A percentile compares a stretch with the other conserved stretches of the same genome.
Evolutionary conservation across 2,888 invertebrate genomes (phyloP).

Genomic region (Ceriagrion tenellum): DNA sequence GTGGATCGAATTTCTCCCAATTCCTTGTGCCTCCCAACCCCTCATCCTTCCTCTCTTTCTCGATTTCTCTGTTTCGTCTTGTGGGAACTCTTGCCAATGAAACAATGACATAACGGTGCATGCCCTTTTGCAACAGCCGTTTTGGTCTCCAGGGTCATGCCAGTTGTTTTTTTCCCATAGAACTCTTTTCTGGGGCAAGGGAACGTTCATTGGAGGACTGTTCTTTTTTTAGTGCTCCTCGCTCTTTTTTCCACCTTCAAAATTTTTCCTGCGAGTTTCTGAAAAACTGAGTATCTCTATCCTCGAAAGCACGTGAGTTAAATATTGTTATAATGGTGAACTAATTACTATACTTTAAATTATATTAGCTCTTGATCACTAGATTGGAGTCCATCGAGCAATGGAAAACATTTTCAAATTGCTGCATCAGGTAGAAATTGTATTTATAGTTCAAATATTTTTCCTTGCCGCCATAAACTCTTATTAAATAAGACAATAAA

Average conservation of each 20-base stretch:
- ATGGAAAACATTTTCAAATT: no score
- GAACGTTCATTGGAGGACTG: neutral
- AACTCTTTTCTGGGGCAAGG: neutral
- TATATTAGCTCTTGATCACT: no score
- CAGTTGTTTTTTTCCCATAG: neutral
- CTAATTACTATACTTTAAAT: no score
- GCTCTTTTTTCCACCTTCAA: neutral
- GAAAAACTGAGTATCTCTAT: no score
- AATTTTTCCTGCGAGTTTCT: neutral
- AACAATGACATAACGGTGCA: slow-evolving; percentile 15
- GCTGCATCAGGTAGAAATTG: no score
- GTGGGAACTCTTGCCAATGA: neutral
- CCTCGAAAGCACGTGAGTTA: no score
- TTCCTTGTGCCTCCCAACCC: neutral
- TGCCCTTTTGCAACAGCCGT: neutral
- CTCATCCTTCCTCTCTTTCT: neutral
- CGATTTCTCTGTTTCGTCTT: neutral
- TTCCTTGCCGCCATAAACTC: no score
- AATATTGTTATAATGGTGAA: no score
- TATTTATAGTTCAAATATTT: no score
- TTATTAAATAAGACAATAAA: no score
- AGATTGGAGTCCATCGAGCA: no score
- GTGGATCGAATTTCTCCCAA: slow-evolving; percentile 9
- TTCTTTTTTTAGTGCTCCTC: neutral
- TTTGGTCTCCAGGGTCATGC: neutral